Evolutionary conservation across 2,797 vertebrate genomes (phyloP).

Genomic region (Synaphobranchus kaupii): DNA sequence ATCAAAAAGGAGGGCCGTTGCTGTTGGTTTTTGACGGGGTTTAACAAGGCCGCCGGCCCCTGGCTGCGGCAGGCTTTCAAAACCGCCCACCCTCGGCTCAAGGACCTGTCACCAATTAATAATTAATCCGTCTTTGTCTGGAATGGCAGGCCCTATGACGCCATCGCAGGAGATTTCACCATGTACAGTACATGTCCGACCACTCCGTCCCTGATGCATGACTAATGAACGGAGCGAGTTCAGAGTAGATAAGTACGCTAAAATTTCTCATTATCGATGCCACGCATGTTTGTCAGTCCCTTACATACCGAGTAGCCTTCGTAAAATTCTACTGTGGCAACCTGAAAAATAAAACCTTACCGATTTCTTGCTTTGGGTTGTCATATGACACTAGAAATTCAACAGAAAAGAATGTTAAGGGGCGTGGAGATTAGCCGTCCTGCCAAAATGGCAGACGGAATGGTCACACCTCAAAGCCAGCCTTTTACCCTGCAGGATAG

Average conservation of each 20-base stretch:
- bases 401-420: neutral
- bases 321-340: neutral
- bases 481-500: neutral
- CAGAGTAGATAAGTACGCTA: neutral
- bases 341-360: neutral
- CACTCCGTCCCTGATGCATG: neutral
- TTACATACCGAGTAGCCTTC: neutral
- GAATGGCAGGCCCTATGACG: neutral
- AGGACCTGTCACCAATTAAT: neutral
- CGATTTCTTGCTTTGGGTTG: neutral
- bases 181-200: neutral
- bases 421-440: too few relatives aligned
- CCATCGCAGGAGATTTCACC: conserved; percentile 15
- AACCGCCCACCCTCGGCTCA: neutral
- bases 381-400: neutral
- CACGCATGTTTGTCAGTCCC: neutral
- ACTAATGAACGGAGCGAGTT: neutral
- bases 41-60: neutral
- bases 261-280: neutral
- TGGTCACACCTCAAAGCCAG: neutral
- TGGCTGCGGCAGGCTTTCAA: neutral
- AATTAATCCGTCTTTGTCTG: neutral
- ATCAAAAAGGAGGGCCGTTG: neutral
- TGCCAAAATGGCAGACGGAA: neutral
- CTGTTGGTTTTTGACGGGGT: conserved; percentile 14